Evolutionary conservation across 92 coral and sea anemone species (phyloP).

Genomic region (Plumapathes pennacea): DNA sequence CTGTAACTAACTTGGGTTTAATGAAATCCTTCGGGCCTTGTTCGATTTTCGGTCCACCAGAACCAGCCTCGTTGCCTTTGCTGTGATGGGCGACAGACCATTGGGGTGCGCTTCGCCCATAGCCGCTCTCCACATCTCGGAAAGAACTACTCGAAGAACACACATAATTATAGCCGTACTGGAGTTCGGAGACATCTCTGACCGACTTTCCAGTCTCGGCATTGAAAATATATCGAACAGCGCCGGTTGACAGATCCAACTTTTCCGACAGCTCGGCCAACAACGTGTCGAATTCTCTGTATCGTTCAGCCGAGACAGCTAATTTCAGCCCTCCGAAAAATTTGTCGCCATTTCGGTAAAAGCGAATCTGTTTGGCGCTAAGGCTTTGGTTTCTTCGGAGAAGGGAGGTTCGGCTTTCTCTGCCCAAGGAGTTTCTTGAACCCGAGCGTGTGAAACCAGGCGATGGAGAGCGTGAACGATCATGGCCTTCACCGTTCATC

Average conservation of each 20-base stretch:
- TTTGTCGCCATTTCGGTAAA: constrained; percentile 95
- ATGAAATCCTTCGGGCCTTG: constrained; percentile 79
- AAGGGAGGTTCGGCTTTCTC: constrained; percentile 82
- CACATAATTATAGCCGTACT: constrained; percentile 84
- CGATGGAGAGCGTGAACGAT: constrained; percentile 71
- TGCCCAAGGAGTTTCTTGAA: constrained; percentile 82
- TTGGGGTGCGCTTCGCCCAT: constrained; percentile 55
- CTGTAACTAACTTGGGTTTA: constrained; percentile 93
- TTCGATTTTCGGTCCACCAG: constrained; percentile 31
- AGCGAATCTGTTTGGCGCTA: constrained; percentile 95
- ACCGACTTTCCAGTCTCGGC: constrained; percentile 78
- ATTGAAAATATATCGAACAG: constrained; percentile 81
- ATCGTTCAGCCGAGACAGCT: constrained; percentile 94
- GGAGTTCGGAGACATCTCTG: constrained; percentile 80
- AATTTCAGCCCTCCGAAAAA: constrained; percentile 87
- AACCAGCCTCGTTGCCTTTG: constrained; percentile 17
- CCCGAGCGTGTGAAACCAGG: constrained; percentile 83
- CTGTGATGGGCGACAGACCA: constrained; percentile 75
- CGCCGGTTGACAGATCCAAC: constrained; percentile 86
- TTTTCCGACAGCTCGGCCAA: constrained; percentile 86
- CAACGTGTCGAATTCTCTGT: constrained; percentile 90
- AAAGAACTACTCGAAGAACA: constrained; percentile 71
- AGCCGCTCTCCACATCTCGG: constrained; percentile 75
- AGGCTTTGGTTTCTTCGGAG: constrained; percentile 93
- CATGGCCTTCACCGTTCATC: constrained; percentile 92